Conservation (phyloP, 2,113 vertebrate species). For the Anhinga anhinga region DNA sequence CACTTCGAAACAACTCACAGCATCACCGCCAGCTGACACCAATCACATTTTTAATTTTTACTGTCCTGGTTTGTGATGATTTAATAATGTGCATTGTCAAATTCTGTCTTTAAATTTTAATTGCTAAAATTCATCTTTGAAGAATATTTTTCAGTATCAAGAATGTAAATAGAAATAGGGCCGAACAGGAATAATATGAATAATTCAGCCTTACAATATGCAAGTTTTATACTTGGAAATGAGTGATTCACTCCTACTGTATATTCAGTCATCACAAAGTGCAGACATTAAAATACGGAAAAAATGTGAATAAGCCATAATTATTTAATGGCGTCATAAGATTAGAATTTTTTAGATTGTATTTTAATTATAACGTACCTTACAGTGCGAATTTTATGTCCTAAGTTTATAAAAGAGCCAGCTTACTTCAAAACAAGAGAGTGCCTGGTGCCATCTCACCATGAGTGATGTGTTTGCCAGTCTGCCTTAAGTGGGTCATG, state of each 20-base stretch:
- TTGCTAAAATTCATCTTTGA: slow-evolving; percentile 37
- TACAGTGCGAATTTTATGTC: neutral
- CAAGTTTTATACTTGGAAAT: slow-evolving; percentile 40
- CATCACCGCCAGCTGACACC: neutral
- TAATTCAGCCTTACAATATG: slow-evolving; percentile 18
- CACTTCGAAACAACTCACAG: neutral
- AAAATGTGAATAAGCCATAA: neutral
- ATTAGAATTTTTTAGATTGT: neutral
- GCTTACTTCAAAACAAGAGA: neutral
- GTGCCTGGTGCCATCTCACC: neutral
- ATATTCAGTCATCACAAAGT: neutral
- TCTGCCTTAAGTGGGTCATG: neutral
- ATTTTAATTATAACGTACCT: neutral
- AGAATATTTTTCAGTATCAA: slow-evolving; percentile 32
- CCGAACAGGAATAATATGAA: slow-evolving; percentile 31
- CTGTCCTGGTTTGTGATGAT: neutral
- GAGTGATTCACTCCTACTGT: neutral
- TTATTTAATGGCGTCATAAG: neutral
- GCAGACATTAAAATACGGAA: neutral
- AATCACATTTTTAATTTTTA: neutral
- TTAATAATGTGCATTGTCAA: neutral
- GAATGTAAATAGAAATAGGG: slow-evolving; percentile 48
- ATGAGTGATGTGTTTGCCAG: neutral
- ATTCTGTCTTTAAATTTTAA: slow-evolving; percentile 30
- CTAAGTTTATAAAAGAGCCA: neutral